These are phyloP conservation scores for Macrochelys suwanniensis DNA, from an alignment of 2,797 vertebrate species.

Conservation along the genomic window DNA sequence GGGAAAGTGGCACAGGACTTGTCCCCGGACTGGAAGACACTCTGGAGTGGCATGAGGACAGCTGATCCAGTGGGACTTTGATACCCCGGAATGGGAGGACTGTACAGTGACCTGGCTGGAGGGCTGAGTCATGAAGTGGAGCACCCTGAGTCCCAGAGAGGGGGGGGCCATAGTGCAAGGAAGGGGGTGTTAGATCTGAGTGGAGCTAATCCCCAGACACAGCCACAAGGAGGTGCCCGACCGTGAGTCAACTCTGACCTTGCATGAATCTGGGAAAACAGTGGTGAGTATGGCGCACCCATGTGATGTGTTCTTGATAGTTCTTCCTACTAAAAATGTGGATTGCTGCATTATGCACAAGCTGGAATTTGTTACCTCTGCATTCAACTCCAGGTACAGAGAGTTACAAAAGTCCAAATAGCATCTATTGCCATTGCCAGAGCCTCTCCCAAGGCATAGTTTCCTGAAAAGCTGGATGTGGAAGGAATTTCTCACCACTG, in stretches of 20 bases:
- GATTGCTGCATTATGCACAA: accelerated
- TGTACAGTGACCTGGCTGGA: neutral
- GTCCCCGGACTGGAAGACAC: neutral
- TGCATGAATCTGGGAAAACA: neutral
- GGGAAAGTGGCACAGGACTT: neutral
- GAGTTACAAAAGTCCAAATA: neutral
- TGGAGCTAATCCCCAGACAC: neutral
- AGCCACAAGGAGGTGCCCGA: neutral
- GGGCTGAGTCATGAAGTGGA: neutral
- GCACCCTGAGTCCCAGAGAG: neutral
- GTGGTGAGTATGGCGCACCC: neutral
- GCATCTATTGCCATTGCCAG: neutral
- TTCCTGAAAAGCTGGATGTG: neutral
- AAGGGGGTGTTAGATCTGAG: too few species aligned
- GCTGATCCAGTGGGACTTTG: neutral
- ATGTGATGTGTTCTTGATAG: neutral
- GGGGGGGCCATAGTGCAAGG: too few species aligned
- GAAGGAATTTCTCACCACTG: neutral
- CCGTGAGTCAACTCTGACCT: neutral
- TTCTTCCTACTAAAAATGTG: neutral
- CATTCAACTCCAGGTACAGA: neutral
- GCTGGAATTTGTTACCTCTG: neutral
- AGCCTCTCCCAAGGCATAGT: neutral
- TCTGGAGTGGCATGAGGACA: neutral
- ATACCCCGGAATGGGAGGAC: neutral